Base-by-base conservation (phyloP, 2,888 invertebrate species). In the Xylocampa areola region DNA sequence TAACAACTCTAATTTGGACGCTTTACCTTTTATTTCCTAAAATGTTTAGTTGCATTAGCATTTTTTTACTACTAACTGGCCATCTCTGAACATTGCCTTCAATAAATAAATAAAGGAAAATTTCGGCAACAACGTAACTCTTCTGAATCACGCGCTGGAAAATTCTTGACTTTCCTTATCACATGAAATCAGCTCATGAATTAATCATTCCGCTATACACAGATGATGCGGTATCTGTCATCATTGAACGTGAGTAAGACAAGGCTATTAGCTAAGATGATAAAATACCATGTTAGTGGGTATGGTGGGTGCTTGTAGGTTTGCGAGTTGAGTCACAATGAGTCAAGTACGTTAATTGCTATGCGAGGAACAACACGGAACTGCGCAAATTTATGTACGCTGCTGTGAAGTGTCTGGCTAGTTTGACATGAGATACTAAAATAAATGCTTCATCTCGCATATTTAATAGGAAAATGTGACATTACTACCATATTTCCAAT, bases 141-240 rank as follows among this genome's bases (percentile, higher is more conserved):
- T 29, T 13, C 43, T 44, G 55, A 76, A 54, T 61, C 37, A 50
- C 45, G 62, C 32, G 16, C 29, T 59, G 59, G 65, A 64, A 68
- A 65, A 61, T 47, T 57, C 43, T 52, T 55, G 37, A 2, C 23
- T 52, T 45, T 35, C 45, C 73, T 65, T 68, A 55, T 68, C 68
- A 48, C 11, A 36, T 49, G 33, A 40, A 55, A 65, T 68, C 60
- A 44, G 44, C 73, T 73, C 67, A 69, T 73, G 70, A 76, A 76
- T 73, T 63, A 73, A 66, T 67, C 74, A 75, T 68, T 72, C 23
- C 27, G 43, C 44, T 47, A 39, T 40, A 47, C 25, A 45, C 14
- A 44, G 49, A 59, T 59, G 62, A 72, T 53, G 54, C 35, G 43
- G 33, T 72, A 50, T 54, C 41, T 74, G 45, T 32, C 72, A 53